Percentiles rank a stretch among this genome's conserved stretches.
Evolutionary conservation across 2,113 vertebrate species (phyloP).

Genomic region (Thunnus maccoyii): DNA sequence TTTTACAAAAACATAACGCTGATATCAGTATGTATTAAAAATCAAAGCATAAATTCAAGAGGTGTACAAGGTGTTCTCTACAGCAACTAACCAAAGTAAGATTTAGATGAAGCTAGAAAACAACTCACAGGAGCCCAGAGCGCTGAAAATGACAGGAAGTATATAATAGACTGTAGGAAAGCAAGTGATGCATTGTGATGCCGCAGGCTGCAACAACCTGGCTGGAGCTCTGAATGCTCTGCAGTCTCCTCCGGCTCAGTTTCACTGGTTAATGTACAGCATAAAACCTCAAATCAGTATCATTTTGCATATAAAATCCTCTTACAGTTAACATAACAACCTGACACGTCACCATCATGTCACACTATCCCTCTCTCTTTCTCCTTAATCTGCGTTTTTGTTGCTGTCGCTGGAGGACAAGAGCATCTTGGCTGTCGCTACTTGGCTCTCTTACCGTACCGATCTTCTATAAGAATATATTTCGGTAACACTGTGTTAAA

Average conservation of each 20-base stretch:
- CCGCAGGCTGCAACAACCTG: constrained; percentile 5
- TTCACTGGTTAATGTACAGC: background rate
- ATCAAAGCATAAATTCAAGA: background rate
- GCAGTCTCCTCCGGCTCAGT: constrained; percentile 1
- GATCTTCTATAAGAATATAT: constrained; percentile 11
- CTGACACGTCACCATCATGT: background rate
- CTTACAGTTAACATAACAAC: background rate
- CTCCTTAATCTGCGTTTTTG: background rate
- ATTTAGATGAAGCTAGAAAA: background rate
- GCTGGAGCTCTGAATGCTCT: background rate
- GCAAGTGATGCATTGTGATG: constrained; percentile 13
- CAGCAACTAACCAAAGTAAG: background rate
- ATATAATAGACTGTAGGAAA: background rate
- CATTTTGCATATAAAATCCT: background rate
- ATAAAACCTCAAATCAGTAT: background rate
- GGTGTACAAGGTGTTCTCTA: too few relatives aligned
- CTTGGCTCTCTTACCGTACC: background rate
- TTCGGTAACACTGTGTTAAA: constrained; percentile 28
- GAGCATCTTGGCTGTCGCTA: constrained; percentile 1
- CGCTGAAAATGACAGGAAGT: constrained; percentile 8
- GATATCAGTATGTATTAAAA: background rate
- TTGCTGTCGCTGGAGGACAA: background rate
- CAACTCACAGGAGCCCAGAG: background rate
- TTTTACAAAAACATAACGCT: background rate
- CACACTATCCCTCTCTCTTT: background rate